A percentile compares a stretch with the other conserved stretches of the same genome.
Evolutionary conservation across 64 coral and sea anemone species (phyloP).

Genomic region (Orbicella faveolata): DNA sequence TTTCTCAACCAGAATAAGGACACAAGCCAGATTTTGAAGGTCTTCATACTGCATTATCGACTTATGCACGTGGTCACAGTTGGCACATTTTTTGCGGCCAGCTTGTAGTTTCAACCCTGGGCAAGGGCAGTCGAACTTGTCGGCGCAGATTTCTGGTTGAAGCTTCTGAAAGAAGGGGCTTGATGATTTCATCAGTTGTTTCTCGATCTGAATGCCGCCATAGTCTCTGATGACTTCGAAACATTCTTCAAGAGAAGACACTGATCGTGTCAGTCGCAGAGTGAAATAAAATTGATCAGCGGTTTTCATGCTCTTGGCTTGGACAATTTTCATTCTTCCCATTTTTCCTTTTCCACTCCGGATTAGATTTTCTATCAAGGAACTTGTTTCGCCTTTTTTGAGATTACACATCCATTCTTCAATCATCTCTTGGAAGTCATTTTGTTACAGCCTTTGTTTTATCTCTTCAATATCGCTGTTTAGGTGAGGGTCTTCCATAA

Average conservation of each 20-base stretch:
- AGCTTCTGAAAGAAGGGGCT: slow-evolving; percentile 30
- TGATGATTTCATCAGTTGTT: slow-evolving; percentile 57
- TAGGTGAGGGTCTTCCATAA: neutral
- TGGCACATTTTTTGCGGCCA: slow-evolving; percentile 10
- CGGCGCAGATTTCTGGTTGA: slow-evolving; percentile 1
- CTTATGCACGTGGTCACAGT: slow-evolving; percentile 40
- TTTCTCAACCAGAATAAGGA: slow-evolving; percentile 58
- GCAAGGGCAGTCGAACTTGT: slow-evolving; percentile 23
- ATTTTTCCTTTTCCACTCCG: neutral
- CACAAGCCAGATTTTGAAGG: slow-evolving; percentile 41
- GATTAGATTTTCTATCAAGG: slow-evolving; percentile 2
- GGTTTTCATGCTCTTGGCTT: slow-evolving; percentile 53
- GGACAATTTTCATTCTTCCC: slow-evolving; percentile 47
- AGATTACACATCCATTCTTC: neutral
- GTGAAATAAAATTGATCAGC: slow-evolving; percentile 49
- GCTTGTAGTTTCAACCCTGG: neutral
- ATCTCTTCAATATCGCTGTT: neutral
- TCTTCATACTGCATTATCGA: slow-evolving; percentile 48
- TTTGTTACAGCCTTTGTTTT: neutral
- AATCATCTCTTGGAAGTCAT: neutral
- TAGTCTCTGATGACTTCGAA: slow-evolving; percentile 59
- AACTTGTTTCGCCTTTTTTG: slow-evolving; percentile 20
- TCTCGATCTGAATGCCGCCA: slow-evolving; percentile 50
- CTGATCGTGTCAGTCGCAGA: slow-evolving; percentile 11
- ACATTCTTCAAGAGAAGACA: slow-evolving; percentile 7